Base-by-base conservation (phyloP, 2,888 invertebrate species). In the Thelaira solivaga region DNA sequence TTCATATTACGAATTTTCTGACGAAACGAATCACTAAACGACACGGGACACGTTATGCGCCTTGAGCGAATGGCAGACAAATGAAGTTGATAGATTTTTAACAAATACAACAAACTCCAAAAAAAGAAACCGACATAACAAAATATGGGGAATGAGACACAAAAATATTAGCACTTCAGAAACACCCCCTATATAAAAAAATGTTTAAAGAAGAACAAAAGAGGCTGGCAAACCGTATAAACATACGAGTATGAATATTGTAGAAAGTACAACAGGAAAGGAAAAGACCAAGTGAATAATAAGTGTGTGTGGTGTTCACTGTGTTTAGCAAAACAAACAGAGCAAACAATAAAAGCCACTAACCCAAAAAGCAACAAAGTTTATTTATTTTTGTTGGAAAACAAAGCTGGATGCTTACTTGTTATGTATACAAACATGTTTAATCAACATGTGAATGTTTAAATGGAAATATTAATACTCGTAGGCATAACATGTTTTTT, bases 171-270 rank as follows among this genome's bases (percentile, higher is more conserved):
- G 49, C 64, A 65, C 71, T 65, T n/a, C 18, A 61, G 18, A 64
- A 78, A 74, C 78, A 78, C 78, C 78, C 78, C 74, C 69, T 71
- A 16, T 5, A 73, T 71, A 65, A 78, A 71, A 34, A 64, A 57
- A 55, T 47, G 47, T 64, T 45, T 72, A 18, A 10, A 39, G 18
- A 16, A 62, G 20, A 45, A 29, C 22, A 62, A n/a, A n/a, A 45
- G 34, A 51, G 57, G 31, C 13, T 39, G 47, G 47, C 22, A 62
- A 72, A 62, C 65, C 64, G 6, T 5, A 4, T 6, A 5, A 26
- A 26, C 69, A 31, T 71, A 76, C 26, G 34, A 39, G 6, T 39
- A 31, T 8, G 36, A 49, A 61, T 34, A 62, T 51, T 16, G 49
- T 69, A 69, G 51, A 65, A 47, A 36, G 36, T 10, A 49, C 31